Conservation (phyloP, 2,797 vertebrate species). For the Scyliorhinus canicula region DNA sequence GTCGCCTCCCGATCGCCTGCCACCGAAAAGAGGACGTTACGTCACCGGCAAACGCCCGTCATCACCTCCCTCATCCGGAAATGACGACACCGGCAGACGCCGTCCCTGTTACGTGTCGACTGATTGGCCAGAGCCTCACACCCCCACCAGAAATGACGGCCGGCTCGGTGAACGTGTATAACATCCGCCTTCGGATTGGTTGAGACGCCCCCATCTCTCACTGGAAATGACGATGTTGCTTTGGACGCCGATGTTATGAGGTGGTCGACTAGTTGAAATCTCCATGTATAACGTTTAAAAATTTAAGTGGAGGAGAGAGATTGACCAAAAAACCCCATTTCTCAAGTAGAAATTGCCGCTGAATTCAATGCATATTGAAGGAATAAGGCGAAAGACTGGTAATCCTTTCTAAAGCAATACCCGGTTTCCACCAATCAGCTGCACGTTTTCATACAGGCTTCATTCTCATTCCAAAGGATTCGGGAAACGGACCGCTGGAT, state of each 20-base stretch:
- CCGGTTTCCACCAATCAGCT: not conserved
- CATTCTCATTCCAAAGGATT: no score
- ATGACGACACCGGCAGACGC: not conserved
- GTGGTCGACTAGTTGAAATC: not conserved
- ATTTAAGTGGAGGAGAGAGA: not conserved
- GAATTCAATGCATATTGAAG: no score
- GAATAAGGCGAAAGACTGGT: not conserved
- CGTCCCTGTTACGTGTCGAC: rapidly evolving
- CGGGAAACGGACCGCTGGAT: no score
- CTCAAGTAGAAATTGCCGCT: not conserved
- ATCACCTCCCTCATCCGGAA: not conserved
- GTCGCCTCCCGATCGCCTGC: constrained; percentile 14
- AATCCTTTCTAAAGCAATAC: not conserved
- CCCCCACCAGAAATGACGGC: not conserved
- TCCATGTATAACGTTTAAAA: not conserved
- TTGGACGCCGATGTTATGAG: rapidly evolving
- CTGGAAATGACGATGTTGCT: not conserved
- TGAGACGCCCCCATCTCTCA: not conserved
- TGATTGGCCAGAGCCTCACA: not conserved
- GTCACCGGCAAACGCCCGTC: not conserved
- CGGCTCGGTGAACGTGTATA: rapidly evolving
- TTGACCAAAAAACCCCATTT: not conserved
- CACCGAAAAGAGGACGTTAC: not conserved
- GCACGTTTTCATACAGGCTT: not conserved
- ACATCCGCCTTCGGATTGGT: not conserved